Conservation (phyloP, 1,140 invertebrate genomes). For the Maniola jurtina region DNA sequence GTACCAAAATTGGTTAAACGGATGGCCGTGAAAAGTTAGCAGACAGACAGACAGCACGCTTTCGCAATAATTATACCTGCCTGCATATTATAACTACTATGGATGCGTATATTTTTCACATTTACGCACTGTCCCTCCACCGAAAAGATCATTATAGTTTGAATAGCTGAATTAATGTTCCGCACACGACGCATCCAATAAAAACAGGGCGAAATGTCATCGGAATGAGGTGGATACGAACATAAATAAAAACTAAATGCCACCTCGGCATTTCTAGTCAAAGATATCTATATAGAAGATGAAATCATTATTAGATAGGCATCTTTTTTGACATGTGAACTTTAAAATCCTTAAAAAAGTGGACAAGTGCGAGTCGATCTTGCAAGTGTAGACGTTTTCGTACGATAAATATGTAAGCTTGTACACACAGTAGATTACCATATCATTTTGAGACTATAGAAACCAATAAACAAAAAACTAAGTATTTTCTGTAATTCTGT, state of each 20-base stretch:
- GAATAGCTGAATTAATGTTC: conserved; percentile 68
- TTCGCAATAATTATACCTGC: too few species aligned
- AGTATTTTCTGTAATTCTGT: too few species aligned
- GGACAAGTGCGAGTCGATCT: too few species aligned
- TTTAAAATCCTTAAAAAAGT: too few species aligned
- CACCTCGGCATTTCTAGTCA: conserved; percentile 57
- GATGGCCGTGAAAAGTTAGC: too few species aligned
- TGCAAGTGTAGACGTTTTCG: too few species aligned
- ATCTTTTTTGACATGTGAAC: background rate
- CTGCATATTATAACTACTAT: background rate
- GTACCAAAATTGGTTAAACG: too few species aligned
- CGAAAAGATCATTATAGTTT: conserved; percentile 11
- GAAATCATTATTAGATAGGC: background rate
- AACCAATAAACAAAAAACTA: too few species aligned
- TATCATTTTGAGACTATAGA: too few species aligned
- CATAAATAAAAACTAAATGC: conserved; percentile 69
- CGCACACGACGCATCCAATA: conserved; percentile 55
- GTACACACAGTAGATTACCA: too few species aligned
- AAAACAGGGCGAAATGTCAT: conserved; percentile 61
- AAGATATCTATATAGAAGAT: conserved; percentile 13
- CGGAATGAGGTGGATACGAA: conserved; percentile 43
- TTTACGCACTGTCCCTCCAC: conserved; percentile 4
- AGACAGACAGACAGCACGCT: too few species aligned
- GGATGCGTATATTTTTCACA: background rate
- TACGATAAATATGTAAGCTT: too few species aligned